These are phyloP conservation scores for Cyphomyrmex costatus DNA, from an alignment of 1,140 invertebrate genomes.

Conservation along the genomic window DNA sequence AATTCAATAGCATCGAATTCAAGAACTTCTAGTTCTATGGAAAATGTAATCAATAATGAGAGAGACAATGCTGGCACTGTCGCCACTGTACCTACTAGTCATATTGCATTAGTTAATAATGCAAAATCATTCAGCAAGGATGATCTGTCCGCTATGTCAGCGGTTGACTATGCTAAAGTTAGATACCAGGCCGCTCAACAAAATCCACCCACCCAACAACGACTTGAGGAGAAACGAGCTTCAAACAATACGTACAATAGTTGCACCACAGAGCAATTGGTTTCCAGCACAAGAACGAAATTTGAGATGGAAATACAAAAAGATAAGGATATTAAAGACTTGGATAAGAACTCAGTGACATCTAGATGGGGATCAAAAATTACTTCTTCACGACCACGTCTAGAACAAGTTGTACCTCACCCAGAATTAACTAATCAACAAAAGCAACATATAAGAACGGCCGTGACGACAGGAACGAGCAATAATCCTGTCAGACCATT, in stretches of 20 bases:
- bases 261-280: constrained; percentile 75
- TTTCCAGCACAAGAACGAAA: constrained; percentile 79
- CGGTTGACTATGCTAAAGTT: constrained; percentile 90
- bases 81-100: constrained; percentile 53
- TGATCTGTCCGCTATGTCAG: constrained; percentile 85
- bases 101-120: neutral
- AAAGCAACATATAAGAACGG: constrained; percentile 88
- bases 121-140: constrained; percentile 77
- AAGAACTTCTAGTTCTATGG: constrained; percentile 74
- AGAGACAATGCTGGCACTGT: constrained; percentile 65
- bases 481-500: constrained; percentile 93
- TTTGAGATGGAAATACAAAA: constrained; percentile 76
- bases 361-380: constrained; percentile 84
- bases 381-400: constrained; percentile 79
- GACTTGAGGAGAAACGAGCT: constrained; percentile 87
- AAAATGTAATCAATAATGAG: constrained; percentile 80
- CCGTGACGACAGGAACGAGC: constrained; percentile 81
- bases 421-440: constrained; percentile 90
- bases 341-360: constrained; percentile 84
- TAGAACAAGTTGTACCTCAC: constrained; percentile 88
- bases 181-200: constrained; percentile 89
- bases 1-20: constrained; percentile 63
- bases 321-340: constrained; percentile 81
- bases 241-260: constrained; percentile 60
- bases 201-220: constrained; percentile 85